Evolutionary conservation across 2,113 vertebrate genomes (phyloP).

Genomic region (Antigone vipio): DNA sequence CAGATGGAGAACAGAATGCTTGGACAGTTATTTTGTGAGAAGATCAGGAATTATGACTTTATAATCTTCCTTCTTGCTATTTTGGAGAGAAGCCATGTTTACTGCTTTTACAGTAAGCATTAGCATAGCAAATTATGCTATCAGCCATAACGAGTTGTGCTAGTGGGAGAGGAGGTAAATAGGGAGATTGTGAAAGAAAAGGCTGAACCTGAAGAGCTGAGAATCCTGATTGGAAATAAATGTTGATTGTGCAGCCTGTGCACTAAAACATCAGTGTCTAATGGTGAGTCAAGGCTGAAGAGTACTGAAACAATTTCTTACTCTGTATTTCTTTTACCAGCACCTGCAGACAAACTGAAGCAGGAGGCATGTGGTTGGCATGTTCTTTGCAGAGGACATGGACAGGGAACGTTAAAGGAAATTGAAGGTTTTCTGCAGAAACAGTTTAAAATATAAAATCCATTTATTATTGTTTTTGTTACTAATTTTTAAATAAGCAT

Average conservation of each 20-base stretch:
- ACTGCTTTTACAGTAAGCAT: slow-evolving; percentile 8
- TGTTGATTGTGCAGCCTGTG: neutral
- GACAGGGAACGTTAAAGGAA: neutral
- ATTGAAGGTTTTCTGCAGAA: neutral
- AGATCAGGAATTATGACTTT: slow-evolving; percentile 46
- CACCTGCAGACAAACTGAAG: neutral
- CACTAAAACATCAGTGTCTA: neutral
- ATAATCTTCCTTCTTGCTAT: slow-evolving; percentile 44
- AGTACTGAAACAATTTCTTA: neutral
- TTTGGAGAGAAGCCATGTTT: slow-evolving; percentile 40
- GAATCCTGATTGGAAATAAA: neutral
- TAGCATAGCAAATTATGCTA: slow-evolving; percentile 14
- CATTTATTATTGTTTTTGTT: neutral
- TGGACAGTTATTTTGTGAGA: slow-evolving; percentile 38
- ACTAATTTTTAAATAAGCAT: neutral
- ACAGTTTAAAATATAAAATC: neutral
- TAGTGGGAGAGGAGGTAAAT: neutral
- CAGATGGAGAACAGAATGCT: slow-evolving; percentile 51
- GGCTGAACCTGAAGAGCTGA: neutral
- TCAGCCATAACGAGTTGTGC: neutral
- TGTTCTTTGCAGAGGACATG: neutral
- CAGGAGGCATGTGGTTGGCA: neutral
- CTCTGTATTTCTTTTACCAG: neutral
- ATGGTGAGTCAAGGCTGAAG: neutral
- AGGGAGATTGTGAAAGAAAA: neutral